Evolutionary conservation across 2,113 vertebrate genomes (phyloP).

Genomic region (Porphyrio hochstetteri): DNA sequence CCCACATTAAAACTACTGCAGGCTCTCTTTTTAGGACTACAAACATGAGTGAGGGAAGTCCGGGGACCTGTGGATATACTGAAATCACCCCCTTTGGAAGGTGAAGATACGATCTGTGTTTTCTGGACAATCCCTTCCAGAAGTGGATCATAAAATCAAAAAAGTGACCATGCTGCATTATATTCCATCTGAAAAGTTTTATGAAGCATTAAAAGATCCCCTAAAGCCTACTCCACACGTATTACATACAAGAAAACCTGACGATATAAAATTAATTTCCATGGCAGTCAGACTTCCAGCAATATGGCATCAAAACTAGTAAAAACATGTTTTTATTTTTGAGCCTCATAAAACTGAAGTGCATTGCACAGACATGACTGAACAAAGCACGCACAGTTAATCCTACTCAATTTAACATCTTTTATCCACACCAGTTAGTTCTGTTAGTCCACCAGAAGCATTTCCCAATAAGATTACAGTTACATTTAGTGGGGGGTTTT

Average conservation of each 20-base stretch:
- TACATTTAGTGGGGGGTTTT: background rate
- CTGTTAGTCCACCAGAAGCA: background rate
- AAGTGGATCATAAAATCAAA: background rate
- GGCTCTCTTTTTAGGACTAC: constrained; percentile 11
- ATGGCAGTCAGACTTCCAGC: background rate
- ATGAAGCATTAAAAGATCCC: constrained; percentile 1
- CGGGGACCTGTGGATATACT: constrained; percentile 7
- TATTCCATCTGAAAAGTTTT: background rate
- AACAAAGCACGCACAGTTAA: background rate
- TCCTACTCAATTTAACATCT: background rate
- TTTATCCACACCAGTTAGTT: background rate
- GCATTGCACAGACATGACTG: background rate
- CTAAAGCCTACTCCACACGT: background rate
- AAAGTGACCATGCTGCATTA: background rate
- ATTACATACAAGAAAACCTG: background rate
- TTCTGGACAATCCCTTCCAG: background rate
- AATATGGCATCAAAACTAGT: background rate
- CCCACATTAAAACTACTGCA: constrained; percentile 31
- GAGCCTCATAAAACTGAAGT: constrained; percentile 5
- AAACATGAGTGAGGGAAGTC: constrained; percentile 10
- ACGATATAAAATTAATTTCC: background rate
- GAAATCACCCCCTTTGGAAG: constrained; percentile 13
- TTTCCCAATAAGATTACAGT: background rate
- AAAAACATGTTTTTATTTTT: constrained; percentile 5
- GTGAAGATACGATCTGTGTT: background rate